Evolutionary conservation across 2,888 invertebrate genomes (phyloP).

Genomic region (Cheilosia scutellata): DNA sequence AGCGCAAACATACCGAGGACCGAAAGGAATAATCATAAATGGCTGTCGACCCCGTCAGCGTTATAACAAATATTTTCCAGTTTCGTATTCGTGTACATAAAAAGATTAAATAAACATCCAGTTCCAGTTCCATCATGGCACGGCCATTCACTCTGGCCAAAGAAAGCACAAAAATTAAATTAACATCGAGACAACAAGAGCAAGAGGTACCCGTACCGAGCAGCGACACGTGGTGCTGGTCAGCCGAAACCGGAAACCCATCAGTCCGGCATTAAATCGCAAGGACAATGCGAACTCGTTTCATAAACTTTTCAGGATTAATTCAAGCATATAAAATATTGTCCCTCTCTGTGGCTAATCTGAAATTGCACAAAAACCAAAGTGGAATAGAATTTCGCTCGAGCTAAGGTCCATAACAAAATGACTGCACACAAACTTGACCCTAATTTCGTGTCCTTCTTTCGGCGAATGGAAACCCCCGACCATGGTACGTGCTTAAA

Average conservation of each 20-base stretch:
- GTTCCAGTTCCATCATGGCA: too few relatives aligned
- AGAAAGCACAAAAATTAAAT: constrained; percentile 1
- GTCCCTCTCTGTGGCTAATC: constrained; percentile 7
- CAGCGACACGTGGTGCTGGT: constrained; percentile 4
- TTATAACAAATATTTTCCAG: neutral
- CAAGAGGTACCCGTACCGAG: too few relatives aligned
- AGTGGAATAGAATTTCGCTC: neutral
- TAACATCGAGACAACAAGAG: constrained; percentile 3
- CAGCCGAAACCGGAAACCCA: neutral
- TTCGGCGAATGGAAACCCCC: constrained; percentile 3
- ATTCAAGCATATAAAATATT: constrained; percentile 16
- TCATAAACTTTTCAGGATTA: constrained; percentile 16
- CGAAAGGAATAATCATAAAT: neutral
- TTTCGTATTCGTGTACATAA: neutral
- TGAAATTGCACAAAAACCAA: neutral
- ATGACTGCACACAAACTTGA: constrained; percentile 17
- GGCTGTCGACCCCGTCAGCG: neutral
- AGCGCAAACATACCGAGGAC: neutral
- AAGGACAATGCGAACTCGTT: constrained; percentile 9
- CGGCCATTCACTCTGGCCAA: too few relatives aligned
- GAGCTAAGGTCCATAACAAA: neutral
- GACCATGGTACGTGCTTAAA: constrained; percentile 12
- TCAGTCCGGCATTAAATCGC: neutral
- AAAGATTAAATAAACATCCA: constrained; percentile 12
- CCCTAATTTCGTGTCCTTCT: constrained; percentile 25